A percentile compares a stretch with the other conserved stretches of the same genome.
phyloP scores from a whole-genome alignment of 1,140 invertebrate genomes.

The Polypedilum pembai region DNA sequence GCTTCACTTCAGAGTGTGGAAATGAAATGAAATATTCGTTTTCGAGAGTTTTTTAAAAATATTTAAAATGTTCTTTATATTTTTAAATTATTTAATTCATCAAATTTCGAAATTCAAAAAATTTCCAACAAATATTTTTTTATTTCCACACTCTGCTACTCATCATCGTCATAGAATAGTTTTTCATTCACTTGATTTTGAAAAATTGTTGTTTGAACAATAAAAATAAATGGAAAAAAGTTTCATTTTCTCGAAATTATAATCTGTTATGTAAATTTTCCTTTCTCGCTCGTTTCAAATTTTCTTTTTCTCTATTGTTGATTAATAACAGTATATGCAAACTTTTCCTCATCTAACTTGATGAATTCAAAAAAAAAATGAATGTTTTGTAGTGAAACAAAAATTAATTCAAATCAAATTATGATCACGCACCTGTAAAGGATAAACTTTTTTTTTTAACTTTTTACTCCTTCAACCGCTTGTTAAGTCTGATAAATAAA shows the following conservation, averaged over 20 bases:
- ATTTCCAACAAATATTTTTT: too few species aligned
- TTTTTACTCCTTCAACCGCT: not conserved
- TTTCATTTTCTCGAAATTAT: constrained; percentile 6
- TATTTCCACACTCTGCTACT: too few species aligned
- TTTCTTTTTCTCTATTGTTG: not conserved
- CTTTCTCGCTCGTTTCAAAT: not conserved
- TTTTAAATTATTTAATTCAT: too few species aligned
- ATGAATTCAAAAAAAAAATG: not conserved
- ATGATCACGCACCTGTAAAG: constrained; percentile 20
- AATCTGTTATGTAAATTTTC: constrained; percentile 25
- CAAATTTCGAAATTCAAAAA: too few species aligned
- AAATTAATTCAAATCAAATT: not conserved
- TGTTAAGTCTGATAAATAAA: not conserved
- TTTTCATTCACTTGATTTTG: too few species aligned
- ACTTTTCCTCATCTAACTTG: not conserved
- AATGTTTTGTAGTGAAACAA: not conserved
- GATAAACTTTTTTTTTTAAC: constrained; percentile 1
- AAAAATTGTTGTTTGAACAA: too few species aligned
- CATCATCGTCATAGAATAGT: too few species aligned
- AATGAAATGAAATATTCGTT: too few species aligned
- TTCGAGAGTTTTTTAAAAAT: too few species aligned
- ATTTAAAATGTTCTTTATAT: too few species aligned
- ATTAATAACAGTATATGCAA: constrained; percentile 11
- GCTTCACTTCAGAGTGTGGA: too few species aligned
- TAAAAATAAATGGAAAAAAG: not conserved